Percentiles rank a stretch among this genome's conserved stretches.
Conservation (phyloP, 2,888 invertebrate species). For the Bugula neritina region DNA sequence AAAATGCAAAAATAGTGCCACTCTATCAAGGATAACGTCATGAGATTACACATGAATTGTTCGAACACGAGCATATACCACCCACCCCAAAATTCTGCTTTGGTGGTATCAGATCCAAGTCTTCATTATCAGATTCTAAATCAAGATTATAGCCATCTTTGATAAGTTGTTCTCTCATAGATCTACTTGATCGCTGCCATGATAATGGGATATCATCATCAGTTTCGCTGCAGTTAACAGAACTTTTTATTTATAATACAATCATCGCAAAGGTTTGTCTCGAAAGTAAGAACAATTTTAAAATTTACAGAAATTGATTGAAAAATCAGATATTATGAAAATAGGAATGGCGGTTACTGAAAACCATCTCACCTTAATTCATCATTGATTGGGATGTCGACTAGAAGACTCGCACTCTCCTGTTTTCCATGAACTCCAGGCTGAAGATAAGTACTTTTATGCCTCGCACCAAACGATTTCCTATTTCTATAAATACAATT, state of each 20-base stretch:
- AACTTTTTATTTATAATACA: constrained; percentile 48
- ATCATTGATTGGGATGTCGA: constrained; percentile 7
- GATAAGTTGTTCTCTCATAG: constrained; percentile 60
- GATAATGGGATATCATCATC: constrained; percentile 54
- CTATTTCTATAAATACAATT: too few relatives aligned
- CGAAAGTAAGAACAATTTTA: background rate
- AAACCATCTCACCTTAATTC: background rate
- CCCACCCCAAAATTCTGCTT: constrained; percentile 40
- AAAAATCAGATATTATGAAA: background rate
- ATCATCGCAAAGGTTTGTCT: too few relatives aligned
- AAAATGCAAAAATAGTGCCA: too few relatives aligned
- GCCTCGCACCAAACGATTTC: constrained; percentile 15
- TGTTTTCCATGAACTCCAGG: background rate
- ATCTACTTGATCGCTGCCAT: constrained; percentile 55
- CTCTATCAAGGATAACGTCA: too few relatives aligned
- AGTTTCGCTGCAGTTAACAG: constrained; percentile 50
- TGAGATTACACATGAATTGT: background rate
- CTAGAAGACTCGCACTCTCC: constrained; percentile 8
- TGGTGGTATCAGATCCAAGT: constrained; percentile 57
- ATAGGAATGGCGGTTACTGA: background rate
- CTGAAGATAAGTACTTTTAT: background rate
- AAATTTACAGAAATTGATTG: background rate
- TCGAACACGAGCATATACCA: constrained; percentile 13
- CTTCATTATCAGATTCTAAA: constrained; percentile 59
- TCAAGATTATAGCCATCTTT: constrained; percentile 60